Evolutionary conservation across 2,797 vertebrate genomes (phyloP).

Genomic region (Toxotes lorentzi): DNA sequence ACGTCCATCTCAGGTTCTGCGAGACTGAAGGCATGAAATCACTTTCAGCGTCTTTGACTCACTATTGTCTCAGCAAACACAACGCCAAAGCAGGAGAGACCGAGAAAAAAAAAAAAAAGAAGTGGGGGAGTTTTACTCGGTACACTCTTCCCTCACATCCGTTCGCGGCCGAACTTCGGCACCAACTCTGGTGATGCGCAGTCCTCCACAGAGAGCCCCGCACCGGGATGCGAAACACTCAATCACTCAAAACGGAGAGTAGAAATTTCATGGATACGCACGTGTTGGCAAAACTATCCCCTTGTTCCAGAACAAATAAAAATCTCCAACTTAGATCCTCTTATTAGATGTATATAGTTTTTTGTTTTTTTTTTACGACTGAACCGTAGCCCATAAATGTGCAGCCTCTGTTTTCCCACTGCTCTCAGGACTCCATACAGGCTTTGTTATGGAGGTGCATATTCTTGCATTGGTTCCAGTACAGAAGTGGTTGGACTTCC

Average conservation of each 20-base stretch:
- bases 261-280: slow-evolving; percentile 66
- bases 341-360: background rate
- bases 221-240: slow-evolving; percentile 71
- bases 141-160: slow-evolving; percentile 84
- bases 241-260: slow-evolving; percentile 46
- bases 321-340: slow-evolving; percentile 75
- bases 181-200: slow-evolving; percentile 83
- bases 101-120: slow-evolving; percentile 68
- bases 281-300: slow-evolving; percentile 78
- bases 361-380: slow-evolving; percentile 10
- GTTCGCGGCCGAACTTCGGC: slow-evolving; percentile 82
- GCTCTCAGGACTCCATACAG: slow-evolving; percentile 76
- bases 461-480: slow-evolving; percentile 84
- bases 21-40: slow-evolving; percentile 90
- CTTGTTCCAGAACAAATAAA: slow-evolving; percentile 64
- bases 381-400: slow-evolving; percentile 37
- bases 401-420: slow-evolving; percentile 56
- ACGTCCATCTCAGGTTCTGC: slow-evolving; percentile 94
- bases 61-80: slow-evolving; percentile 84
- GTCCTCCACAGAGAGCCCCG: slow-evolving; percentile 64
- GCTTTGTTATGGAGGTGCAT: slow-evolving; percentile 85
- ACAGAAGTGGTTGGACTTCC: slow-evolving; percentile 83
- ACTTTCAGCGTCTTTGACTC: slow-evolving; percentile 84
- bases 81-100: slow-evolving; percentile 64
- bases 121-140: slow-evolving; percentile 81